Evolutionary conservation across 2,797 vertebrate genomes (phyloP), one percentile per base, ranked within the genome.

Genomic region (Xenops minutus): DNA sequence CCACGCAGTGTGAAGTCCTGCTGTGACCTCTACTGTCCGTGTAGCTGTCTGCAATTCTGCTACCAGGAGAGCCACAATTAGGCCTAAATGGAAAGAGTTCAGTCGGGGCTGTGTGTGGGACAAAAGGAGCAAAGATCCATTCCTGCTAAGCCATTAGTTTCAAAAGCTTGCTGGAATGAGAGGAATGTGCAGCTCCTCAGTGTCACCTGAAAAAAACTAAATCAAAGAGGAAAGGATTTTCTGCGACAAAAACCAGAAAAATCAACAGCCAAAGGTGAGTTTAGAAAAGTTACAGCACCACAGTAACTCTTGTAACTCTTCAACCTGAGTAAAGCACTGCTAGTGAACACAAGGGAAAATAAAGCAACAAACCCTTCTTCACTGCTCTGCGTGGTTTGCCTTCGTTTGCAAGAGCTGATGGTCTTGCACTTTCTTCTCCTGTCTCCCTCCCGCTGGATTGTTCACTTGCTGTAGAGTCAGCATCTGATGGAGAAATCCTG

Each of bases 401-500:
- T 16, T 99, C 99, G 0, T 90, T 98, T 61, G 97, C 98, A 5
- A 96, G 97, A 89, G 97, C 95, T 67, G 98, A 98, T 29, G 98
- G 97, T 62, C 98, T 98, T 7, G 98, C 98, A 34, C 97, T 98
- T 93, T 99, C 99, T 48, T 99, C 99, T 11, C 98, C 98, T 0
- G 98, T 99, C 32, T 99, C 99, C 86, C 98, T 98, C 85, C 98
- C 99, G 0, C 99, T 99, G 15, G 99, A 99, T 21, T 98, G 98
- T 76, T 99, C 99, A 52, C 99, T 99, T 78, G 98, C 98, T 11
- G 99, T 97, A 1, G 99, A 99, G 93, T 99, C 99, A 1, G 98
- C 99, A 37, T 99, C 99, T 17, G 99, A 99, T 1, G 99, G 99
- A 2, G 98, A 99, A 95, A 99, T 97, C 95, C 99, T 99, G 97